Conservation (phyloP, 2,113 vertebrate species). For the Dascyllus trimaculatus region DNA sequence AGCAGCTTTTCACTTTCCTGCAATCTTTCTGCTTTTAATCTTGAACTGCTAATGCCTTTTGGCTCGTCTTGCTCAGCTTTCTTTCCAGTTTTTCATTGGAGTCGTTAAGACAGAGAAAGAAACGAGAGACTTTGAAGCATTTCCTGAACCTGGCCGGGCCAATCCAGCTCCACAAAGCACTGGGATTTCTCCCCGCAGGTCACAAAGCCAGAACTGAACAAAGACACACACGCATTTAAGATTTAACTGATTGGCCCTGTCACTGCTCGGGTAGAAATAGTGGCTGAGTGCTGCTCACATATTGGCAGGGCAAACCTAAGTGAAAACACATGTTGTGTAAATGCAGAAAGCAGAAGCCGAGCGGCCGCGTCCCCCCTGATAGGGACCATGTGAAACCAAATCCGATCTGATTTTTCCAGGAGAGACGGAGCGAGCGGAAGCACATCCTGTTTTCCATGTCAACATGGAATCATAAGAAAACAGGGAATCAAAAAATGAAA, state of each 20-base stretch:
- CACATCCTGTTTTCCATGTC: conserved; percentile 61
- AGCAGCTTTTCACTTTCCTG: conserved; percentile 1
- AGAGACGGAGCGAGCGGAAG: conserved; percentile 39
- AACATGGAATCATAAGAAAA: conserved; percentile 39
- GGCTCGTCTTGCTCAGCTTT: conserved; percentile 36
- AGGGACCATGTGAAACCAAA: conserved; percentile 57
- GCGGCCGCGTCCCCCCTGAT: conserved; percentile 37
- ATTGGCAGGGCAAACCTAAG: conserved; percentile 70
- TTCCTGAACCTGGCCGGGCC: conserved; percentile 41
- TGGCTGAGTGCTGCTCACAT: conserved; percentile 50
- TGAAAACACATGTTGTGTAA: conserved; percentile 80
- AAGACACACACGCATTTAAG: conserved; percentile 42
- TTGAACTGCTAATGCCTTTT: conserved; percentile 16
- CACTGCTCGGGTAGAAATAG: conserved; percentile 65
- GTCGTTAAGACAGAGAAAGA: conserved; percentile 40
- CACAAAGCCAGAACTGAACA: conserved; percentile 45
- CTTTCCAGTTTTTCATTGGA: conserved; percentile 37
- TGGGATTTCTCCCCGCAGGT: conserved; percentile 60
- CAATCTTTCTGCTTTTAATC: conserved; percentile 9
- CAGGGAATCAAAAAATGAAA: not conserved
- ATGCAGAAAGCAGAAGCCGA: conserved; percentile 67
- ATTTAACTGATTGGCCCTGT: conserved; percentile 63
- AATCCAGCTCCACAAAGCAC: conserved; percentile 24
- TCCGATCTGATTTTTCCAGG: conserved; percentile 45
- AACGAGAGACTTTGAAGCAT: conserved; percentile 44